Conservation (phyloP, 2,888 invertebrate species). For the Catocala sponsa region DNA sequence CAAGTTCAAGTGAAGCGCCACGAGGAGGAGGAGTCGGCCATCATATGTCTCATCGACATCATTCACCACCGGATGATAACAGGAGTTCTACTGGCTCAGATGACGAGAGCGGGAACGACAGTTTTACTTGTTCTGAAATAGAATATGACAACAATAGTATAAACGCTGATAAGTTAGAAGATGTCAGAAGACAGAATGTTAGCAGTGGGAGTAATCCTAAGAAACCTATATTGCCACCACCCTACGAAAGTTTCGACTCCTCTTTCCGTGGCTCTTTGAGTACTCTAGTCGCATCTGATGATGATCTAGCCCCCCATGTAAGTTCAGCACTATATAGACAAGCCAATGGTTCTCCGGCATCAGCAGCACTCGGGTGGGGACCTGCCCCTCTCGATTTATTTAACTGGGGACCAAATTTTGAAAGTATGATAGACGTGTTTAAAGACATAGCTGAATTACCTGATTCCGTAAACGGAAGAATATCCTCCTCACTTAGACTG, state of each 20-base stretch:
- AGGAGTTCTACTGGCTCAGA: slow-evolving; percentile 94
- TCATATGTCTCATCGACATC: slow-evolving; percentile 91
- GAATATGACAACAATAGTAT: slow-evolving; percentile 97
- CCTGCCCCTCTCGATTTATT: slow-evolving; percentile 89
- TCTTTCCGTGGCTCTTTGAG: slow-evolving; percentile 98
- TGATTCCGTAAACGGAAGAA: slow-evolving; percentile 92
- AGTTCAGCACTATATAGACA: slow-evolving; percentile 94
- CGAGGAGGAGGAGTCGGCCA: slow-evolving; percentile 90
- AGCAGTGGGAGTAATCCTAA: slow-evolving; percentile 86
- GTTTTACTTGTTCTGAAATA: slow-evolving; percentile 99
- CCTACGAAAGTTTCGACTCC: slow-evolving; percentile 97
- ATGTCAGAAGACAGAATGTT: slow-evolving; percentile 88
- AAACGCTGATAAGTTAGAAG: slow-evolving; percentile 92
- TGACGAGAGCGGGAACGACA: slow-evolving; percentile 98
- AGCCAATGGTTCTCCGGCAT: slow-evolving; percentile 93
- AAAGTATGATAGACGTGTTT: slow-evolving; percentile 97
- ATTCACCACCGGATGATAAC: slow-evolving; percentile 92
- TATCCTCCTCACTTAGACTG: slow-evolving; percentile 92
- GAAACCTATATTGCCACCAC: slow-evolving; percentile 92
- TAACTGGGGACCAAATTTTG: slow-evolving; percentile 99
- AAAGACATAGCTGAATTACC: slow-evolving; percentile 98
- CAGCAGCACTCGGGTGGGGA: slow-evolving; percentile 96
- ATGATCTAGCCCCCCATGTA: slow-evolving; percentile 94
- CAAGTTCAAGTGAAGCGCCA: slow-evolving; percentile 95
- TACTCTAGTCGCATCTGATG: slow-evolving; percentile 97